A percentile compares a stretch with the other conserved stretches of the same genome.
phyloP scores from a whole-genome alignment of 1,140 invertebrate species.

The Parasteatoda tepidariorum region DNA sequence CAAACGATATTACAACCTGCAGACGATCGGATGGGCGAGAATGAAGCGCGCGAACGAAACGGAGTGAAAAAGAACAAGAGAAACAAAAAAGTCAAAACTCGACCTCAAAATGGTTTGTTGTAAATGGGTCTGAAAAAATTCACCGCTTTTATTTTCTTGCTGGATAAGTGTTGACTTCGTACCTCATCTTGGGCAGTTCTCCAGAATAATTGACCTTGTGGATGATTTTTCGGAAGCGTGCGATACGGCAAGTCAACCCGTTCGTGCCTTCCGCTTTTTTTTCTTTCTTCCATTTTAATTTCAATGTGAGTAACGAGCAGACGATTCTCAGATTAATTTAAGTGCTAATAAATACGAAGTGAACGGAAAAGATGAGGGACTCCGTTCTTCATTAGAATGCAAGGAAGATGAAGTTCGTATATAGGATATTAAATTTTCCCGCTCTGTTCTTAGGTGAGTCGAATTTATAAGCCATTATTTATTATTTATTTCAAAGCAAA shows the following conservation, averaged over 20 bases:
- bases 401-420: constrained; percentile 7
- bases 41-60: background rate
- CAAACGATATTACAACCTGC: constrained; percentile 1
- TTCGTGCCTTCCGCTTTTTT: constrained; percentile 7
- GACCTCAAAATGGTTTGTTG: constrained; percentile 38
- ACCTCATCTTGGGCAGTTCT: background rate
- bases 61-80: no score
- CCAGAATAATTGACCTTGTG: constrained; percentile 50
- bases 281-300: constrained; percentile 9
- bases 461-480: no score
- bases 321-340: background rate
- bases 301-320: background rate
- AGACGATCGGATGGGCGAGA: no score
- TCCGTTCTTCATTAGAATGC: constrained; percentile 24
- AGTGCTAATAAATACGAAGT: background rate
- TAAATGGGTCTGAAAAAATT: constrained; percentile 42
- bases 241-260: constrained; percentile 27
- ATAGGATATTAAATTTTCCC: constrained; percentile 22
- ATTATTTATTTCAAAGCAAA: no score
- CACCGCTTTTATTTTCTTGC: constrained; percentile 45
- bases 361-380: background rate
- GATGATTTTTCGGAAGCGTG: background rate
- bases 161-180: background rate
- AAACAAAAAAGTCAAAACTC: constrained; percentile 23
- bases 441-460: constrained; percentile 9